phyloP scores from a whole-genome alignment of 2,113 vertebrate genomes.

The Xerus inauris region DNA sequence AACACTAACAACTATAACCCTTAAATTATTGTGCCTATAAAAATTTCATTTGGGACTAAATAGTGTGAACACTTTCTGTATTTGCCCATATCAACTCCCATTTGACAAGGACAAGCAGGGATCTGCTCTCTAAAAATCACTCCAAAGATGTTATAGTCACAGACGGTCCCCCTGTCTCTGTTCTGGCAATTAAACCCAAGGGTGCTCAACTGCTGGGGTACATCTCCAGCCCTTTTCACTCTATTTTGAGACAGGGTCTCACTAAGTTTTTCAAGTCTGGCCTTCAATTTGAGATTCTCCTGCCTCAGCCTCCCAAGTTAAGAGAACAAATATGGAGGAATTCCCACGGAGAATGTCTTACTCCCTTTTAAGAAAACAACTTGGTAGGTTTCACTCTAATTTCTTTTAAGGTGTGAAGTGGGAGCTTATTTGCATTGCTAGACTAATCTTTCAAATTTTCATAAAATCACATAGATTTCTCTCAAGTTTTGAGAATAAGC shows the following conservation, averaged over 20 bases:
- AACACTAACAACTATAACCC: background rate
- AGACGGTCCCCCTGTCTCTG: background rate
- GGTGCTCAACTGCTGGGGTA: background rate
- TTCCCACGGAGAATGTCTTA: background rate
- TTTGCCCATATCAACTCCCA: background rate
- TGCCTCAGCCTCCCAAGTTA: background rate
- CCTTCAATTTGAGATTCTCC: background rate
- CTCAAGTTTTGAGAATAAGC: background rate
- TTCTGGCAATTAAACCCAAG: background rate
- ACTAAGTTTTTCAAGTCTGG: background rate
- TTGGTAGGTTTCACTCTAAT: background rate
- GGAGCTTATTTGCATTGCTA: conserved; percentile 29
- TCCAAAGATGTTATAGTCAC: background rate
- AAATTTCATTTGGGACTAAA: background rate
- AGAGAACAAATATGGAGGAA: background rate
- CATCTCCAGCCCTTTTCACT: background rate
- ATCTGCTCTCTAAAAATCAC: background rate
- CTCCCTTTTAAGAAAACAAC: background rate
- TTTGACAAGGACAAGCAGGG: background rate
- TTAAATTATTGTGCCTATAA: background rate
- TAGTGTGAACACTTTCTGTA: background rate
- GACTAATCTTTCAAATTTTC: background rate
- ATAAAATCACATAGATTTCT: conserved; percentile 10
- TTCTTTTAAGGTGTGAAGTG: background rate
- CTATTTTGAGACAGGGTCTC: background rate